Percentiles rank a stretch among this genome's conserved stretches.
Evolutionary conservation across 2,888 invertebrate species (phyloP).

Genomic region (Aquatica leii): DNA sequence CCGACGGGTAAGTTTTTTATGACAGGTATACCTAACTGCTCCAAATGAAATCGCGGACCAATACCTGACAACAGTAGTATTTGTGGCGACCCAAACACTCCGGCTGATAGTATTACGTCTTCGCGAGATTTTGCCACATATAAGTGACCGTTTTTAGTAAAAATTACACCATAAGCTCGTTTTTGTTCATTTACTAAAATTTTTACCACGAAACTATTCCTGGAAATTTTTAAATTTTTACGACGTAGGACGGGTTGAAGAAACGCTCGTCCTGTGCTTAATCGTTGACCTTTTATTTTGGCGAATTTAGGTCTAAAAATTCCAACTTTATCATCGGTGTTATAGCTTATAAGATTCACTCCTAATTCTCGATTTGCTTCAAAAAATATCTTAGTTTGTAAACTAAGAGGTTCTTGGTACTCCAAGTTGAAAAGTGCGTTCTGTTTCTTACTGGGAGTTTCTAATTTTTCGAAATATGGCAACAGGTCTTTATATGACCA

Average conservation of each 20-base stretch:
- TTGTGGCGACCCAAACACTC: slow-evolving; percentile 83
- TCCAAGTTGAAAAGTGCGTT: slow-evolving; percentile 47
- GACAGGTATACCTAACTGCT: slow-evolving; percentile 65
- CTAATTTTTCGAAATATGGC: slow-evolving; percentile 51
- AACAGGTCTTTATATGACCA: slow-evolving; percentile 59
- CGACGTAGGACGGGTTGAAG: slow-evolving; percentile 71
- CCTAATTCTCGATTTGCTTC: slow-evolving; percentile 68
- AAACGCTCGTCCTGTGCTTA: slow-evolving; percentile 80
- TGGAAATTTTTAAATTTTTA: slow-evolving; percentile 73
- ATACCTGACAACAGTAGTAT: slow-evolving; percentile 84
- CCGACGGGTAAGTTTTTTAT: slow-evolving; percentile 76
- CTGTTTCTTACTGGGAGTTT: too few species aligned
- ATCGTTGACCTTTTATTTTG: slow-evolving; percentile 73
- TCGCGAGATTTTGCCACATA: slow-evolving; percentile 68
- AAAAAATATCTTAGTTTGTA: slow-evolving; percentile 68
- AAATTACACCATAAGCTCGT: slow-evolving; percentile 71
- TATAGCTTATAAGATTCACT: slow-evolving; percentile 67
- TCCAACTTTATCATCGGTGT: slow-evolving; percentile 68
- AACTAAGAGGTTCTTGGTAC: slow-evolving; percentile 68
- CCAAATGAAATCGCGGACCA: slow-evolving; percentile 71
- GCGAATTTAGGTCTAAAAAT: slow-evolving; percentile 71
- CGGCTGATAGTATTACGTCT: slow-evolving; percentile 80
- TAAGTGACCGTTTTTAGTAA: slow-evolving; percentile 66
- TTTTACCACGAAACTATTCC: slow-evolving; percentile 72
- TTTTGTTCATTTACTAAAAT: slow-evolving; percentile 70